These are phyloP conservation scores for Conchocele bisecta DNA, from an alignment of 2,888 invertebrate genomes.

Conservation along the genomic window DNA sequence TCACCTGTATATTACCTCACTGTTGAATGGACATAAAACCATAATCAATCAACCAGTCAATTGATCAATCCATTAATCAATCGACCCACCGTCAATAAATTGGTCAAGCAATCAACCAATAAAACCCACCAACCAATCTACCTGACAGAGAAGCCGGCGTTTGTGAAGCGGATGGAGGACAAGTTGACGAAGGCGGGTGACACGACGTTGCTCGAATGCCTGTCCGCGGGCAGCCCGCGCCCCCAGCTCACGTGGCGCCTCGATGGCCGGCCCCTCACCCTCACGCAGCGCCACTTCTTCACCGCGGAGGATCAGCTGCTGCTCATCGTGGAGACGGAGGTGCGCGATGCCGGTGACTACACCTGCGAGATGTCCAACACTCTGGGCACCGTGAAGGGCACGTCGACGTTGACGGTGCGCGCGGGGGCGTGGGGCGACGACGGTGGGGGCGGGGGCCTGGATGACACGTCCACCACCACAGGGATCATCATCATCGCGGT, in stretches of 20 bases:
- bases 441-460: constrained; percentile 80
- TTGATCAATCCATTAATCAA: too few species aligned
- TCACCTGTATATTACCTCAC: too few species aligned
- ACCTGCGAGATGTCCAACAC: constrained; percentile 95
- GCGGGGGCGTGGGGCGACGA: constrained; percentile 11
- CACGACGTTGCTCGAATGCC: constrained; percentile 93
- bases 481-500: constrained; percentile 95
- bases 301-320: constrained; percentile 94
- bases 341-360: constrained; percentile 92
- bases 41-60: too few species aligned
- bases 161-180: constrained; percentile 92
- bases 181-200: constrained; percentile 92
- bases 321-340: constrained; percentile 91
- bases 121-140: too few species aligned
- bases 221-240: constrained; percentile 92
- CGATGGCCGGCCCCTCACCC: constrained; percentile 88
- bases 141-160: constrained; percentile 91
- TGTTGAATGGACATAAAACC: too few species aligned
- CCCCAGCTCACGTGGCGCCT: constrained; percentile 92
- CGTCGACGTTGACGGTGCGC: constrained; percentile 87
- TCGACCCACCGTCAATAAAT: too few species aligned
- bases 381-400: constrained; percentile 89
- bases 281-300: constrained; percentile 92
- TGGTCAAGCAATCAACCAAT: too few species aligned
- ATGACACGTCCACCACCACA: constrained; percentile 88